Base-by-base conservation (phyloP, 2,113 vertebrate genomes). In the Centrocercus urophasianus region DNA sequence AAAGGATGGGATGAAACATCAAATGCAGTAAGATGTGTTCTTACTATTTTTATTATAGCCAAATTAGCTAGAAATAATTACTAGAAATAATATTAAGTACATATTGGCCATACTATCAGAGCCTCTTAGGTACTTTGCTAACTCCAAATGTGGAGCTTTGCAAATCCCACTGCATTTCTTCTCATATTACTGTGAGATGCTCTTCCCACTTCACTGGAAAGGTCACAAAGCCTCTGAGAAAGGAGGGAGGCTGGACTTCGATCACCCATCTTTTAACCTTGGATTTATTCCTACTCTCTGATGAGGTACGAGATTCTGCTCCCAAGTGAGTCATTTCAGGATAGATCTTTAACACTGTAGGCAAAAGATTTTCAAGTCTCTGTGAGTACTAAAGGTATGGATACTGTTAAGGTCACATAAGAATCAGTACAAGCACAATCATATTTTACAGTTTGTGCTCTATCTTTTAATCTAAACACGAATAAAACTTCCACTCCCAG, bases 331-430 rank as follows among this genome's bases (percentile, higher is more conserved):
- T 77, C 75, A 47, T 1, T 45, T 54, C 8, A 6, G 75, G 79
- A 60, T 65, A 36, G 86, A 52, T 57, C 93, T 91, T 50, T 38
- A 90, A 81, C 21, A 50, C 54, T n/a, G 47, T 28, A 80, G 79
- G 69, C 48, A 80, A 56, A 93, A 80, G 71, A 60, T 56, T 83
- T 80, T 34, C 47, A 78, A 40, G 56, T 36, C 76, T 60, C 86
- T 78, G 28, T 36, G 85, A 48, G 83, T 61, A 73, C 50, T 27
- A 1, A 73, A 81, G 42, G 42, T 0, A 0, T 14, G 48, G 74
- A 90, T 10, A 16, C 50, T 40, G 64, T 52, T 71, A 40, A 36
- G 48, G 65, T 56, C 52, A 72, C 52, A 65, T n/a, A 87, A 86
- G 48, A 82, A 84, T 25, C 61, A 63, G 47, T 28, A 86, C 12